A percentile compares a stretch with the other conserved stretches of the same genome.
Evolutionary conservation across 2,888 invertebrate species (phyloP).

Genomic region (Meliscaeva auricollis): DNA sequence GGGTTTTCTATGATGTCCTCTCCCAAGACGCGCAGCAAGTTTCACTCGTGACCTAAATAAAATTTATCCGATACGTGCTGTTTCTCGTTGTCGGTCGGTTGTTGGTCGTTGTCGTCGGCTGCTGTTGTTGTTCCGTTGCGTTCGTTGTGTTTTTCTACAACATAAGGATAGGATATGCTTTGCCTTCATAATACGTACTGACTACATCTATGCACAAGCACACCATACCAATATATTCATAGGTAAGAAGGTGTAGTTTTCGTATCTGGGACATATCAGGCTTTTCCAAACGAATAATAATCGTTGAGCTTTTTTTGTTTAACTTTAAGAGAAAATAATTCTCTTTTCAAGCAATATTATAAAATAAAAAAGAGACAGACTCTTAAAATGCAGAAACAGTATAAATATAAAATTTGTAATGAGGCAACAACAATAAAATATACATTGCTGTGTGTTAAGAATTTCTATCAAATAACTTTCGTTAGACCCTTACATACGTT

Average conservation of each 20-base stretch:
- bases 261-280: conserved; percentile 70
- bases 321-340: conserved; percentile 3
- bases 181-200: conserved; percentile 34
- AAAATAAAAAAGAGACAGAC: background rate
- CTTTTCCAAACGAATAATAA: conserved; percentile 62
- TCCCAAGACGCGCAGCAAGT: conserved; percentile 73
- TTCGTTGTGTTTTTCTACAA: conserved; percentile 59
- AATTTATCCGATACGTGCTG: conserved; percentile 73
- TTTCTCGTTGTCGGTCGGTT: conserved; percentile 23
- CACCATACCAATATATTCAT: conserved; percentile 38
- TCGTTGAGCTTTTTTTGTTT: conserved; percentile 19
- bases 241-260: conserved; percentile 66
- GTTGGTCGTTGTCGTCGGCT: background rate
- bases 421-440: background rate
- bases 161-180: conserved; percentile 61
- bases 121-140: conserved; percentile 47
- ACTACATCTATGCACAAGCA: conserved; percentile 42
- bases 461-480: background rate
- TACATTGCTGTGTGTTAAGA: background rate
- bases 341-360: conserved; percentile 14
- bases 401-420: background rate
- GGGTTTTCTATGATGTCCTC: conserved; percentile 55
- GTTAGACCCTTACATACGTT: too few species aligned
- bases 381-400: background rate
- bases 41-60: conserved; percentile 75